Evolutionary conservation across 1,140 invertebrate genomes (phyloP).

Genomic region (Laupala kohalensis): DNA sequence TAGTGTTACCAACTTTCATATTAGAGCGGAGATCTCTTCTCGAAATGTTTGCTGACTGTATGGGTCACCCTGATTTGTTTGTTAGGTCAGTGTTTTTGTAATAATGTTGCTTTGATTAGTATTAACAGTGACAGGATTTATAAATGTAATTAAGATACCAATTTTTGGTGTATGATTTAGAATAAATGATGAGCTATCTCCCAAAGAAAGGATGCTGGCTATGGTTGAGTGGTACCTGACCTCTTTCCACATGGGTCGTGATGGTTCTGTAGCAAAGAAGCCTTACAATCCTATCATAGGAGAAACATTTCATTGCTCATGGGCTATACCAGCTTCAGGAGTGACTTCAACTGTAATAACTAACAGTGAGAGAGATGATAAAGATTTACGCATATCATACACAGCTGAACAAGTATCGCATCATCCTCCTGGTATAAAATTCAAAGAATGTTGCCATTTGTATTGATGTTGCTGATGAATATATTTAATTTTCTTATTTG

Average conservation of each 20-base stretch:
- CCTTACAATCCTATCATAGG: slow-evolving; percentile 53
- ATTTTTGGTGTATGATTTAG: slow-evolving; percentile 19
- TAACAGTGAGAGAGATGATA: neutral
- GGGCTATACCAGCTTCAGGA: slow-evolving; percentile 19
- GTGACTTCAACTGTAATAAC: neutral
- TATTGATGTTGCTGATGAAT: neutral
- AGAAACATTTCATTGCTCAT: slow-evolving; percentile 42
- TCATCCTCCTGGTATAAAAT: slow-evolving; percentile 43
- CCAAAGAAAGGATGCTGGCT: slow-evolving; percentile 42
- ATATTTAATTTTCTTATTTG: slow-evolving; percentile 6
- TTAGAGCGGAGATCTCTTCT: slow-evolving; percentile 47
- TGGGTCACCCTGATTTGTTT: slow-evolving; percentile 49
- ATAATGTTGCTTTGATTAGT: too few relatives aligned
- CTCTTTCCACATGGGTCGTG: slow-evolving; percentile 47
- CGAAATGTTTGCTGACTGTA: slow-evolving; percentile 51
- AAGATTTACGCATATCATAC: slow-evolving; percentile 4
- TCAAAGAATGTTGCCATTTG: neutral
- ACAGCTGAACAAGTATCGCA: slow-evolving; percentile 56
- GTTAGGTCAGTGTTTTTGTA: slow-evolving; percentile 33
- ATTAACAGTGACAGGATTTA: too few relatives aligned
- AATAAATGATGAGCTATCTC: slow-evolving; percentile 37
- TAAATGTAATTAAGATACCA: neutral
- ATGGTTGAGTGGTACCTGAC: slow-evolving; percentile 46
- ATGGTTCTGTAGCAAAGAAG: slow-evolving; percentile 45
- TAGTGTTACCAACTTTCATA: slow-evolving; percentile 44